phyloP scores from a whole-genome alignment of 2,888 invertebrate species.

The Thysanoteuthis rhombus region DNA sequence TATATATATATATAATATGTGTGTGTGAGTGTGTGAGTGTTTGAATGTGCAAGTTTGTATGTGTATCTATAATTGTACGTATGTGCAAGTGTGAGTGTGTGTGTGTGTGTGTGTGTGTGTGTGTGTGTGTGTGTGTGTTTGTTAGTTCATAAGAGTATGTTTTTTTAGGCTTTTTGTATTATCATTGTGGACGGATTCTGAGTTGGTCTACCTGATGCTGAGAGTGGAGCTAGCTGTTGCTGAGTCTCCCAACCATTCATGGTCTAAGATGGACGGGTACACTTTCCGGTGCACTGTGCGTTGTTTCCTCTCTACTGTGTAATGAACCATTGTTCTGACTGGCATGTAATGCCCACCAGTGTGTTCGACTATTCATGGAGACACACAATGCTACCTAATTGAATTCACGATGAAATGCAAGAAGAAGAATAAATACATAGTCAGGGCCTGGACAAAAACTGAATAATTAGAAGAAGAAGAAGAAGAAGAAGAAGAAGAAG shows the following conservation, averaged over 20 bases:
- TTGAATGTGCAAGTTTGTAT: too few relatives aligned
- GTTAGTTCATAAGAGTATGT: background rate
- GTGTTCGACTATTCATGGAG: background rate
- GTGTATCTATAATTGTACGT: too few relatives aligned
- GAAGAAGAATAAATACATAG: background rate
- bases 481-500: background rate
- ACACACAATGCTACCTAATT: slow-evolving; percentile 12
- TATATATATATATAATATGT: too few relatives aligned
- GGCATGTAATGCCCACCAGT: slow-evolving; percentile 12
- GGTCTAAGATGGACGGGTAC: background rate
- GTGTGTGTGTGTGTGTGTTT: background rate
- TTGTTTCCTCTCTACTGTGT: background rate
- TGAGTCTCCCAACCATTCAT: background rate
- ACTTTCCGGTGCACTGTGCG: background rate
- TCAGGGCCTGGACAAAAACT: background rate
- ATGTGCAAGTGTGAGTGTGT: background rate
- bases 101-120: background rate
- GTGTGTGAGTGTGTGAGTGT: too few relatives aligned
- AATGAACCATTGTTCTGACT: slow-evolving; percentile 12
- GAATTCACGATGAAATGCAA: background rate
- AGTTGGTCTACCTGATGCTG: background rate
- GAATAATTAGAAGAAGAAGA: background rate
- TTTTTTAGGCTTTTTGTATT: background rate
- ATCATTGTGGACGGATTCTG: background rate
- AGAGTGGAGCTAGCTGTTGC: background rate